Evolutionary conservation across 2,113 vertebrate genomes (phyloP).

Genomic region (Pyrgilauda ruficollis): DNA sequence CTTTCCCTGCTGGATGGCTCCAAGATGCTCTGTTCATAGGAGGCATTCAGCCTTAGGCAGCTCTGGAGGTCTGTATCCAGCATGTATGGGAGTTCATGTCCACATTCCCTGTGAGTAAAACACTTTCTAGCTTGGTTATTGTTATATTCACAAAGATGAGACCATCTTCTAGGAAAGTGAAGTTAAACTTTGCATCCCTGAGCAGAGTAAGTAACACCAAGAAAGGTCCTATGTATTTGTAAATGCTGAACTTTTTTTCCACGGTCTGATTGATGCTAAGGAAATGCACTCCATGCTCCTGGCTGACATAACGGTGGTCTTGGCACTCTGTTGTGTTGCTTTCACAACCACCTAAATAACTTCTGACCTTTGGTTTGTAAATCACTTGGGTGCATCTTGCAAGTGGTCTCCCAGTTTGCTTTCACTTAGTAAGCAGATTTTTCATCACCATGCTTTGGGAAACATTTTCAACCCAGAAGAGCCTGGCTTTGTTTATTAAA

Average conservation of each 20-base stretch:
- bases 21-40: background rate
- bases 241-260: background rate
- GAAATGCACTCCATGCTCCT: background rate
- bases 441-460: background rate
- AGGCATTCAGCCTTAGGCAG: background rate
- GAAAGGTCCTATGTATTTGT: background rate
- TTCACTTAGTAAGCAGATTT: background rate
- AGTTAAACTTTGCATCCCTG: background rate
- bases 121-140: background rate
- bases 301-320: background rate
- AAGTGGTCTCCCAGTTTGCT: background rate
- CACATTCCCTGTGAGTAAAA: background rate
- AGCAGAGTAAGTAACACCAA: background rate
- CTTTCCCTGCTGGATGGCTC: background rate
- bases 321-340: background rate
- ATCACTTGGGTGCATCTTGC: background rate
- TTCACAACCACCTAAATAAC: background rate
- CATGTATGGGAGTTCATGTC: rapidly evolving
- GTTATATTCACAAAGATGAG: background rate
- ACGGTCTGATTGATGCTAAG: background rate
- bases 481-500: conserved; percentile 26
- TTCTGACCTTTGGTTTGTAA: conserved; percentile 11
- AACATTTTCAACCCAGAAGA: background rate
- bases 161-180: background rate
- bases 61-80: background rate